Evolutionary conservation across 2,888 invertebrate genomes (phyloP).

Genomic region (Artemia sp.): DNA sequence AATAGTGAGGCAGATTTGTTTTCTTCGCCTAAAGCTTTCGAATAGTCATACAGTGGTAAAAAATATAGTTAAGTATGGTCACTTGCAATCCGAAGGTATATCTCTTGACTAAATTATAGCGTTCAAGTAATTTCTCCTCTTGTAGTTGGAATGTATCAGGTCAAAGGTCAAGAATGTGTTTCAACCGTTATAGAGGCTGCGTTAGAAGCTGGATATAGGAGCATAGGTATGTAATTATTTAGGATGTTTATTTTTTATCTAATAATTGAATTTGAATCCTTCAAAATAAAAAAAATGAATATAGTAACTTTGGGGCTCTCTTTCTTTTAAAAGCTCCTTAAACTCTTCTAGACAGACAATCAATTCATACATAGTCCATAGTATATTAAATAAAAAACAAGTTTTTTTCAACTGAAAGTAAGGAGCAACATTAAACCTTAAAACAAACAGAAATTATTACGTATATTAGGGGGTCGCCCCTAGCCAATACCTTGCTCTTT

Average conservation of each 20-base stretch:
- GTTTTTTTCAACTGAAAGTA: too few species aligned
- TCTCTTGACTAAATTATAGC: too few species aligned
- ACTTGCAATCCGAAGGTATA: too few species aligned
- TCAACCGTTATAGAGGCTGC: slow-evolving; percentile 43
- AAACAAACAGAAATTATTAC: too few species aligned
- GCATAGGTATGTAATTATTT: slow-evolving; percentile 42
- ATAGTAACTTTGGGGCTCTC: background rate
- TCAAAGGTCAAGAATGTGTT: slow-evolving; percentile 38
- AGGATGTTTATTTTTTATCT: slow-evolving; percentile 7
- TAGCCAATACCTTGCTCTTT: too few species aligned
- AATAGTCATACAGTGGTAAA: too few species aligned
- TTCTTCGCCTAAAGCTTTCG: too few species aligned
- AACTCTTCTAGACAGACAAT: background rate
- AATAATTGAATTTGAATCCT: too few species aligned
- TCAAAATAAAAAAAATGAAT: background rate
- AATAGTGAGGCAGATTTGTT: too few species aligned
- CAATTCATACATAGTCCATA: background rate
- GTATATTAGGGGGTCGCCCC: too few species aligned
- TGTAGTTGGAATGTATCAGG: slow-evolving; percentile 48
- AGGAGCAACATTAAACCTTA: too few species aligned
- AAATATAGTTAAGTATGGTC: too few species aligned
- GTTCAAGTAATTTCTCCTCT: slow-evolving; percentile 24
- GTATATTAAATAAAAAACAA: background rate
- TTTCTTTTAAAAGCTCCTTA: background rate
- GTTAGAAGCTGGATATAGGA: slow-evolving; percentile 47